Percentiles rank a stretch among this genome's conserved stretches.
Conservation (phyloP, 2,888 invertebrate species). For the Scaptomyza cyrtandrae region DNA sequence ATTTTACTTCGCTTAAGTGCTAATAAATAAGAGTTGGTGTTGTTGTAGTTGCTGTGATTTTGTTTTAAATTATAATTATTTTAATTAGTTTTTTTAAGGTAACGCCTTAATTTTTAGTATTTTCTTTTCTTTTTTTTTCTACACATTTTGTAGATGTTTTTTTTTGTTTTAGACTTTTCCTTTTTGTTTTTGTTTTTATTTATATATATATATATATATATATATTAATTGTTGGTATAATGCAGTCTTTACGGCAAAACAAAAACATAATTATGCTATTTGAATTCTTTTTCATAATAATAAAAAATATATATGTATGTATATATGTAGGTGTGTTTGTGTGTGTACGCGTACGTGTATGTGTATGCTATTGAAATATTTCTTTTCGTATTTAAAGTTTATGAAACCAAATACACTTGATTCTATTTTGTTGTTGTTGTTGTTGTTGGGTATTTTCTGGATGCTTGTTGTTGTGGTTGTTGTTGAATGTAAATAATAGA, state of each 20-base stretch:
- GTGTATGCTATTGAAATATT: constrained; percentile 65
- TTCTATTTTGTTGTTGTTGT: constrained; percentile 16
- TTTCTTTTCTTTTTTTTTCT: constrained; percentile 24
- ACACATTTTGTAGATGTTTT: constrained; percentile 43
- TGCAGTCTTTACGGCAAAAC: constrained; percentile 84
- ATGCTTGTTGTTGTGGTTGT: neutral
- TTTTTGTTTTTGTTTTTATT: no score
- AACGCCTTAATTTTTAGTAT: constrained; percentile 32
- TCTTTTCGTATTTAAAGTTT: constrained; percentile 64
- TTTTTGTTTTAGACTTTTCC: neutral
- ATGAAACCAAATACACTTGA: constrained; percentile 73
- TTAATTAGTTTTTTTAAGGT: constrained; percentile 32
- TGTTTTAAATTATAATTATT: constrained; percentile 29
- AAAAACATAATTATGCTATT: constrained; percentile 78
- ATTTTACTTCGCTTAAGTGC: constrained; percentile 27
- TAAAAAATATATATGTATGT: constrained; percentile 66
- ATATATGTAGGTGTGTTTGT: neutral
- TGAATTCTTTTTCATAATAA: constrained; percentile 61
- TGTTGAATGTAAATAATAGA: no score
- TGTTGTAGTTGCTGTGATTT: constrained; percentile 3
- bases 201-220: constrained; percentile 43
- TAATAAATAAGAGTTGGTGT: constrained; percentile 57
- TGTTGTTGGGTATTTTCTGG: constrained; percentile 3
- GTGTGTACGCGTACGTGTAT: constrained; percentile 14
- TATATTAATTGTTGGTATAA: constrained; percentile 82